Base-by-base conservation (phyloP, 2,113 vertebrate genomes). In the Quiscalus mexicanus region DNA sequence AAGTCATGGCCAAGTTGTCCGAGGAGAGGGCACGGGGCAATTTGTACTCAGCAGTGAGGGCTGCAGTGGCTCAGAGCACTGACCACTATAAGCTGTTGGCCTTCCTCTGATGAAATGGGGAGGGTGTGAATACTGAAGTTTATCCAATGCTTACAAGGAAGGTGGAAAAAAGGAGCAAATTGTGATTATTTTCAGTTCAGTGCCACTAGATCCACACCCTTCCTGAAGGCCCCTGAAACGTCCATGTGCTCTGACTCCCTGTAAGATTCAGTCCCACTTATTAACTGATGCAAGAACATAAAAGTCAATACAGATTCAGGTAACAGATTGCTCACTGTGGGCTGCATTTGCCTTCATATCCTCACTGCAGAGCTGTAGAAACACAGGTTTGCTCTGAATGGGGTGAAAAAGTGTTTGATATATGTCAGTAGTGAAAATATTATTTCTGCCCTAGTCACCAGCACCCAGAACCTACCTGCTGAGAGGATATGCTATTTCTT, bases 1-100 rank as follows among this genome's bases (percentile, higher is more conserved):
- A 74, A 47, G 23, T 52, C 0, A 0, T 37, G 24, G 50, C 25
- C 41, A 47, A 42, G 24, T 4, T 76, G 20, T 18, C 71, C 8
- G 4, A 84, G 42, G 13, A 81, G 42, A 1, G 15, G 23, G 39
- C 22, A 60, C 21, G 7, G 9, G 22, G n/a, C 50, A 41, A 11
- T 42, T 11, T 17, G 59, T 42, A 6, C 47, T 37, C 6, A 1
- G 80, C 45, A 53, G 56, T 1, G 15, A 62, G 49, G 49, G 53
- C 21, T 35, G 47, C 63, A 7, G 1, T 31, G 44, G 5, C 53
- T 33, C 33, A 50, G 37, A 70, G 17, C 70, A 42, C 23, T 18
- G 64, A 28, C 21, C 52, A 33, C 37, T 44, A 0, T 2, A 17
- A 63, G 4, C 41, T 30, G 5, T 15, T 63, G 55, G 49, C 27